Evolutionary conservation across 1,140 invertebrate genomes (phyloP), one percentile per base, ranked within the genome.

Genomic region (Caenorhabditis elegans): DNA sequence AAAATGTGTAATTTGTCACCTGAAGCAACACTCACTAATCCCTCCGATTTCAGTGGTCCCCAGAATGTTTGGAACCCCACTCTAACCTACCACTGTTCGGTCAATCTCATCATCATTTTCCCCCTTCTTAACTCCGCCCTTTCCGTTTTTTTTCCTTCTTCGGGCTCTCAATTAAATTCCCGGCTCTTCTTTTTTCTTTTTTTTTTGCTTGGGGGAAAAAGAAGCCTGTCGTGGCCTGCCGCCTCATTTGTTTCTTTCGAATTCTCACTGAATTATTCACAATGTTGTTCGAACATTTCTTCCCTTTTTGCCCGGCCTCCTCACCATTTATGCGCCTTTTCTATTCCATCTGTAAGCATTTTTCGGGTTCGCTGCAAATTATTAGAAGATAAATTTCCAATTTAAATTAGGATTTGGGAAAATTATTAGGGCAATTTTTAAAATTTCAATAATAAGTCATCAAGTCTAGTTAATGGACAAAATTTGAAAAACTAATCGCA

Each of bases 231-330:
- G 49, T 26, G 49, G 3, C 49, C 15, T 70, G 60, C 34, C 60
- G 60, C 60, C 39, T 70, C 60, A 70, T 70, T 70, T 70, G 60
- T 70, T 70, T 70, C 60, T 60, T 70, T 70, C 60, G 60, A 70
- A 36, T 70, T 70, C 60, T 39, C 60, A 70, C 34, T 36, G 60
- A 70, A 70, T 70, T 17, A 70, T 70, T 70, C 60, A 70, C 60
- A 70, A 36, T 70, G 60, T 39, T 70, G 60, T 70, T 70, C 60
- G 60, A 70, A 70, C 60, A 70, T 70, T 36, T 70, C 34, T 70
- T 70, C 60, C 34, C 34, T 70, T 39, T 31, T 34, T 70, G 13
- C 26, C 26, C 34, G 22, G 34, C 0, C 19, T 22, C 2, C n/a
- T 5, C 60, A 15, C n/a, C n/a, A 28, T 22, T 43, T 43, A 34